These are phyloP conservation scores for Entomobrya proxima DNA, from an alignment of 2,888 invertebrate species.

Conservation along the genomic window DNA sequence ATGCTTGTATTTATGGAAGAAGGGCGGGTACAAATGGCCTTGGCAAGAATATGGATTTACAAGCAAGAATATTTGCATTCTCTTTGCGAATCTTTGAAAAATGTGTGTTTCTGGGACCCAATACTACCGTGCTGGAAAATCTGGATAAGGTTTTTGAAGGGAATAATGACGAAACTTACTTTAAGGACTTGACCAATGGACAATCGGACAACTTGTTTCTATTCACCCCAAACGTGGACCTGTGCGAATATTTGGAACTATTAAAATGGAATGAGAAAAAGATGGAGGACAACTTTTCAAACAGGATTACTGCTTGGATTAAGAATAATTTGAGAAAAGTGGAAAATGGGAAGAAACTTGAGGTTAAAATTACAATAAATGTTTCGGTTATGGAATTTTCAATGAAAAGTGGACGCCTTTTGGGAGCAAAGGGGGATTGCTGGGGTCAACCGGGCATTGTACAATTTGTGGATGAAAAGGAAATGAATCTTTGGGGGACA, in stretches of 20 bases:
- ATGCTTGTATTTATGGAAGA: background rate
- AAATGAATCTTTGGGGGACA: background rate
- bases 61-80: conserved; percentile 1
- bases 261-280: background rate
- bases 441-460: background rate
- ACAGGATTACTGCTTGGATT: background rate
- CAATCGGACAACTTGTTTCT: conserved; percentile 10
- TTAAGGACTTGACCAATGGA: background rate
- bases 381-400: background rate
- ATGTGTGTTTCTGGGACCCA: background rate
- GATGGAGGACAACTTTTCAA: background rate
- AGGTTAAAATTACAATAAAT: background rate
- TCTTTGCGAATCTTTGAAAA: background rate
- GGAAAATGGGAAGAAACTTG: background rate
- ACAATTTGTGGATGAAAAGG: background rate
- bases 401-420: background rate
- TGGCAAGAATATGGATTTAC: background rate
- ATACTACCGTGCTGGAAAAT: background rate
- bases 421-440: background rate
- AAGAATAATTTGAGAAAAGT: background rate
- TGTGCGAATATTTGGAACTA: conserved; percentile 6
- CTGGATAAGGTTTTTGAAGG: background rate
- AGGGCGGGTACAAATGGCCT: too few relatives aligned
- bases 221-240: background rate
- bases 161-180: background rate